Conservation (phyloP, 1,140 invertebrate genomes). For the Ephestia elutella region DNA sequence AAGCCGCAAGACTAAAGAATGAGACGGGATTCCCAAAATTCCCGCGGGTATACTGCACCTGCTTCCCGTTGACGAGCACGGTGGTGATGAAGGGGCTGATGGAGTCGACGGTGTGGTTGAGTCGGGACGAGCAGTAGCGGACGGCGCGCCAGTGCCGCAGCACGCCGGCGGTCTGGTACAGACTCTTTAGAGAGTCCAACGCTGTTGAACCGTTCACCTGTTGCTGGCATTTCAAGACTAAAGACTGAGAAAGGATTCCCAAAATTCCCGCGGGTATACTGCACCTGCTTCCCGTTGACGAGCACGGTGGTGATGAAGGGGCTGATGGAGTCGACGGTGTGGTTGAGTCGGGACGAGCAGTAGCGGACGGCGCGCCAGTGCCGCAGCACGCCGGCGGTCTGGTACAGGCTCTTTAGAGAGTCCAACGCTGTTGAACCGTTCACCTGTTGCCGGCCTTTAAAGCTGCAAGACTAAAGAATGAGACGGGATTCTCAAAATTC, state of each 20-base stretch:
- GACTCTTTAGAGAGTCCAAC: conserved; percentile 81
- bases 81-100: conserved; percentile 98
- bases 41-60: conserved; percentile 67
- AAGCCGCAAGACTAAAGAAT: no score
- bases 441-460: no score
- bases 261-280: no score
- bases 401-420: conserved; percentile 86
- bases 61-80: conserved; percentile 97
- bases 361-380: conserved; percentile 96
- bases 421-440: conserved; percentile 82
- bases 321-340: conserved; percentile 97
- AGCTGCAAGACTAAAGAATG: no score
- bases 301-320: conserved; percentile 98
- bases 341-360: conserved; percentile 92
- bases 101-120: conserved; percentile 96
- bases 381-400: conserved; percentile 88
- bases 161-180: conserved; percentile 92
- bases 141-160: conserved; percentile 95
- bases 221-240: no score
- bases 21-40: no score
- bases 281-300: conserved; percentile 98
- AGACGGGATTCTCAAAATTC: no score
- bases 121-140: conserved; percentile 92
- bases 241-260: no score
- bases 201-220: conserved; percentile 77